These are phyloP conservation scores for Rafetus swinhoei DNA, from an alignment of 2,113 vertebrate species.

Conservation along the genomic window DNA sequence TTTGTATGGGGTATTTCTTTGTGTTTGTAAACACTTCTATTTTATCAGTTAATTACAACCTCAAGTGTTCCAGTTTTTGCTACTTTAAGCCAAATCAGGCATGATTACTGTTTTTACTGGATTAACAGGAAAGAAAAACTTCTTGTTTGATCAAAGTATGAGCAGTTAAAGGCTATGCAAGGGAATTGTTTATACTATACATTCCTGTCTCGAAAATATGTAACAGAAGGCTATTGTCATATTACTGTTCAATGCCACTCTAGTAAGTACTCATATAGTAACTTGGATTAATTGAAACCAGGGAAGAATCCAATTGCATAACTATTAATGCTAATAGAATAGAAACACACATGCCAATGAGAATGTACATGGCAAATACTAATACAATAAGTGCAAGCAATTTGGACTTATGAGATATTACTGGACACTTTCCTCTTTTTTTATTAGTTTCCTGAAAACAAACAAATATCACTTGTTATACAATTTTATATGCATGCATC, in stretches of 20 bases:
- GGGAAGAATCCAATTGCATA: background rate
- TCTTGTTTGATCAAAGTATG: background rate
- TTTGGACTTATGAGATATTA: background rate
- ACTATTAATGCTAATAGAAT: slow-evolving; percentile 8
- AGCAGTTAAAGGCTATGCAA: background rate
- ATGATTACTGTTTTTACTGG: background rate
- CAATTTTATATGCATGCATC: background rate
- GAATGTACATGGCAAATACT: slow-evolving; percentile 33
- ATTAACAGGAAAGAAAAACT: background rate
- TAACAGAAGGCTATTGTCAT: background rate
- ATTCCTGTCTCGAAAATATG: slow-evolving; percentile 3
- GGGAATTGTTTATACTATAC: background rate
- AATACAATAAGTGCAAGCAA: background rate
- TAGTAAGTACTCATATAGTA: background rate
- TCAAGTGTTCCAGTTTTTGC: slow-evolving; percentile 26
- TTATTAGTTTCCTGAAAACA: slow-evolving; percentile 18
- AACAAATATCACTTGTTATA: background rate
- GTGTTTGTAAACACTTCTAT: slow-evolving; percentile 32
- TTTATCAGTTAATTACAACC: slow-evolving; percentile 57
- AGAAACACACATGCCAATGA: background rate
- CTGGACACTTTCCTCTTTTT: background rate
- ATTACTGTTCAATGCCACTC: background rate
- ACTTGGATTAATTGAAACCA: background rate
- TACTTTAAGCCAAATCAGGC: slow-evolving; percentile 24
- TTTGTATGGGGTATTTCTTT: slow-evolving; percentile 26